Evolutionary conservation across 2,797 vertebrate genomes (phyloP).

Genomic region (Pseudochromis fuscus): DNA sequence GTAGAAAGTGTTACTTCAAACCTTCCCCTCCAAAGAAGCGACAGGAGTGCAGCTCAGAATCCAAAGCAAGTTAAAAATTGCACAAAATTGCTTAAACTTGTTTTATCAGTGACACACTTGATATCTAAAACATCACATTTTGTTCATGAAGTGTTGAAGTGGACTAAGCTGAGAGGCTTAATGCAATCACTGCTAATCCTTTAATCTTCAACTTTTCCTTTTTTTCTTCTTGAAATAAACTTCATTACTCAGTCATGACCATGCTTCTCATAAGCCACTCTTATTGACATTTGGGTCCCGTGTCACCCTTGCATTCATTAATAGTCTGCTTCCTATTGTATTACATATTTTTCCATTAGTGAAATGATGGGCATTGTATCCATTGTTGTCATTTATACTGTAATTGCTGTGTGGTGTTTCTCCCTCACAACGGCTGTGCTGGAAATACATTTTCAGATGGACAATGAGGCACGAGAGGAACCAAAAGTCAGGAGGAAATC

Average conservation of each 20-base stretch:
- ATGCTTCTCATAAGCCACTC: conserved; percentile 21
- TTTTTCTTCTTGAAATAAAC: conserved; percentile 44
- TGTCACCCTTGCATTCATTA: conserved; percentile 26
- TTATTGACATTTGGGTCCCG: conserved; percentile 29
- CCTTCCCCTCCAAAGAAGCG: background rate
- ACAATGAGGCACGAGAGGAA: conserved; percentile 12
- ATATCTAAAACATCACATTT: conserved; percentile 49
- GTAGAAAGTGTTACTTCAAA: conserved; percentile 33
- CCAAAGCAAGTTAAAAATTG: conserved; percentile 31
- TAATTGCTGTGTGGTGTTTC: background rate
- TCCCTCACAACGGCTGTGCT: background rate
- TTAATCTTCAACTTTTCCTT: conserved; percentile 53
- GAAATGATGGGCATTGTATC: conserved; percentile 26
- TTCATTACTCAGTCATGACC: conserved; percentile 40
- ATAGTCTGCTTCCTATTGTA: conserved; percentile 17
- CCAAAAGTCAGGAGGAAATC: conserved; percentile 21
- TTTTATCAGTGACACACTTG: conserved; percentile 49
- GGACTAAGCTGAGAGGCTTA: conserved; percentile 49
- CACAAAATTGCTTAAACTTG: conserved; percentile 37
- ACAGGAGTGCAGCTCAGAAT: conserved; percentile 24
- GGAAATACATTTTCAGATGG: conserved; percentile 7
- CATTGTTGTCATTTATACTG: conserved; percentile 18
- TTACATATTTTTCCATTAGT: conserved; percentile 22
- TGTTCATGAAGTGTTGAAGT: conserved; percentile 38
- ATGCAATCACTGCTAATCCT: conserved; percentile 66